Conservation (phyloP, 2,797 vertebrate genomes). For the Rhodeus uyekii region DNA sequence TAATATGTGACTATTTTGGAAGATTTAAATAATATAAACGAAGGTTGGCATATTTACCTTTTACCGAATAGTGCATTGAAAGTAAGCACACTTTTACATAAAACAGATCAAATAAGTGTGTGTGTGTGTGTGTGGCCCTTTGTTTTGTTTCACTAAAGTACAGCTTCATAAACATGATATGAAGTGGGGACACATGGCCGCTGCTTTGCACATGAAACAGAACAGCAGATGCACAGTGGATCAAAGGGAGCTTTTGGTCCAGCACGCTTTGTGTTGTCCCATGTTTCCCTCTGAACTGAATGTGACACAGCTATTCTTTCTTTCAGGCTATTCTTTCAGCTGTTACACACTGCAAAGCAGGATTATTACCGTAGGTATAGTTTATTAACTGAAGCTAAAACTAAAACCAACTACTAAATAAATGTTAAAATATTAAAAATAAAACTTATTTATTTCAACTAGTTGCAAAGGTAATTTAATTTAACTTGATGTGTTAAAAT, state of each 20-base stretch:
- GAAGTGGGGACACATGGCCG: slow-evolving; percentile 52
- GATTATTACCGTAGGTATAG: background rate
- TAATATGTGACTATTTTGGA: background rate
- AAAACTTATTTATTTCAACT: too few species aligned
- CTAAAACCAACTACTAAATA: background rate
- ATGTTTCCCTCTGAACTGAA: slow-evolving; percentile 44
- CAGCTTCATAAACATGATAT: slow-evolving; percentile 52
- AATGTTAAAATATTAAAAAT: background rate
- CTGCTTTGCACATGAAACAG: slow-evolving; percentile 62
- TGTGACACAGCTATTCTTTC: slow-evolving; percentile 40
- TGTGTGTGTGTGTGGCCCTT: slow-evolving; percentile 8
- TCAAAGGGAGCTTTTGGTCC: slow-evolving; percentile 55
- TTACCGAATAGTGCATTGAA: slow-evolving; percentile 2
- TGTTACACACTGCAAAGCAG: background rate
- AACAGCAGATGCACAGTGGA: slow-evolving; percentile 41
- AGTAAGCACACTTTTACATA: slow-evolving; percentile 19
- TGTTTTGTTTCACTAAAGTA: slow-evolving; percentile 42
- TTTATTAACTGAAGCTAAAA: background rate
- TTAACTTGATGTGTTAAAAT: background rate
- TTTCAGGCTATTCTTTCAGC: slow-evolving; percentile 26
- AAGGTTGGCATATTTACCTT: background rate
- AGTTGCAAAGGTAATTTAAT: background rate
- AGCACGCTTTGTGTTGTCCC: slow-evolving; percentile 41
- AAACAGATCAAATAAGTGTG: background rate
- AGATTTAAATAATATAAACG: background rate